A percentile compares a stretch with the other conserved stretches of the same genome.
Evolutionary conservation across 1,140 invertebrate species (phyloP).

Genomic region (Temnothorax nylanderi): DNA sequence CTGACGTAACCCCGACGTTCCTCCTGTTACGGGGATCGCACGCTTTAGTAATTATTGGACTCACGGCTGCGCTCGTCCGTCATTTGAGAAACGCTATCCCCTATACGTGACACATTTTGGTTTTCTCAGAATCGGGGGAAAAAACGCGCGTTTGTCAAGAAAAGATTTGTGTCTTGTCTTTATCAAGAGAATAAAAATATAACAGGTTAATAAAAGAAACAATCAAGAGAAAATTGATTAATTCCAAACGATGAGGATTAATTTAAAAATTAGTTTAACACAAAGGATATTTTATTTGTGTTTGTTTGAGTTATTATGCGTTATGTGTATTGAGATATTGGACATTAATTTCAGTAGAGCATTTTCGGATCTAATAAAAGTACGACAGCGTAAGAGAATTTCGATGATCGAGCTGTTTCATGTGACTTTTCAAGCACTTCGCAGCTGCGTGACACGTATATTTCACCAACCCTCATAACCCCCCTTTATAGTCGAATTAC

Average conservation of each 20-base stretch:
- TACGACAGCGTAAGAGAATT: slow-evolving; percentile 45
- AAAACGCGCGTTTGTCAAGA: slow-evolving; percentile 3
- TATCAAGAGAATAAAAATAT: background rate
- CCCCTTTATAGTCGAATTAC: slow-evolving; percentile 70
- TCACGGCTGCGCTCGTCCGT: slow-evolving; percentile 67
- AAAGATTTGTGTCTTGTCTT: background rate
- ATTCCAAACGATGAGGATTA: background rate
- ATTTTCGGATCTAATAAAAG: slow-evolving; percentile 10
- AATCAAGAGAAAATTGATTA: background rate
- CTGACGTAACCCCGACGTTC: slow-evolving; percentile 58
- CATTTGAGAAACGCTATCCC: slow-evolving; percentile 54
- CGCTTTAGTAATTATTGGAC: slow-evolving; percentile 71
- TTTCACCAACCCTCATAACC: slow-evolving; percentile 64
- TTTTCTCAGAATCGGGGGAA: slow-evolving; percentile 38
- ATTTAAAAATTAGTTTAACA: background rate
- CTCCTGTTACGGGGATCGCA: slow-evolving; percentile 56
- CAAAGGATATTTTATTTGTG: background rate
- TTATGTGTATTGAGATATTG: background rate
- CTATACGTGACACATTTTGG: slow-evolving; percentile 71
- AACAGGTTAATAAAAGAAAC: background rate
- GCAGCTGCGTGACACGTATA: slow-evolving; percentile 74
- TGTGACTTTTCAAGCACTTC: slow-evolving; percentile 71
- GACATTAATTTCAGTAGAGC: background rate
- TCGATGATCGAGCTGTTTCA: slow-evolving; percentile 70
- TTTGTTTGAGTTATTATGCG: background rate